Evolutionary conservation across 1,140 invertebrate genomes (phyloP).

Genomic region (Bombus polaris): DNA sequence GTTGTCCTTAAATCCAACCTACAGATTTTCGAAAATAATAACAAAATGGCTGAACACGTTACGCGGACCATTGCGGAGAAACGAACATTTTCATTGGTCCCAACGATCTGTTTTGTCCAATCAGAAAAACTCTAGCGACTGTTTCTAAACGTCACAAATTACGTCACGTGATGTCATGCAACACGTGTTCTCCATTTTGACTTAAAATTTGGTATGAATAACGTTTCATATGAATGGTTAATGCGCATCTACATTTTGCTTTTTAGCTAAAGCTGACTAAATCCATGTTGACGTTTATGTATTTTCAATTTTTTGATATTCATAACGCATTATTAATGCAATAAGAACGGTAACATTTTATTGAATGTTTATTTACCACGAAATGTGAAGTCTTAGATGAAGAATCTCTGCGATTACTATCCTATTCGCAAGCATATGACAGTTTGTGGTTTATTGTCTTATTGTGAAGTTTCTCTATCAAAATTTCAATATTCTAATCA

Average conservation of each 20-base stretch:
- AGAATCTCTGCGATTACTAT: conserved; percentile 46
- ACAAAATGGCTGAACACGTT: conserved; percentile 77
- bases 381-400: conserved; percentile 5
- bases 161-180: conserved; percentile 68
- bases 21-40: conserved; percentile 81
- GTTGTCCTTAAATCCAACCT: conserved; percentile 69
- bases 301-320: background rate
- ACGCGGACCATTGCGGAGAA: conserved; percentile 74
- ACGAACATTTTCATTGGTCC: conserved; percentile 68
- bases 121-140: conserved; percentile 61
- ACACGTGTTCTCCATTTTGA: conserved; percentile 70
- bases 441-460: conserved; percentile 17
- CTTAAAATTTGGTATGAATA: conserved; percentile 33
- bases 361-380: background rate
- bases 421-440: conserved; percentile 30
- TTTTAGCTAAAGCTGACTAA: background rate
- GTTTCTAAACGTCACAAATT: conserved; percentile 67
- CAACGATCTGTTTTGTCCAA: conserved; percentile 57
- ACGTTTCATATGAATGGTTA: conserved; percentile 15
- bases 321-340: background rate
- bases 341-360: background rate
- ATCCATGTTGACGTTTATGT: background rate
- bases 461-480: background rate
- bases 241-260: background rate
- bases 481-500: conserved; percentile 7